phyloP scores from a whole-genome alignment of 2,888 invertebrate species.

The Lepeophtheirus nordmannii region DNA sequence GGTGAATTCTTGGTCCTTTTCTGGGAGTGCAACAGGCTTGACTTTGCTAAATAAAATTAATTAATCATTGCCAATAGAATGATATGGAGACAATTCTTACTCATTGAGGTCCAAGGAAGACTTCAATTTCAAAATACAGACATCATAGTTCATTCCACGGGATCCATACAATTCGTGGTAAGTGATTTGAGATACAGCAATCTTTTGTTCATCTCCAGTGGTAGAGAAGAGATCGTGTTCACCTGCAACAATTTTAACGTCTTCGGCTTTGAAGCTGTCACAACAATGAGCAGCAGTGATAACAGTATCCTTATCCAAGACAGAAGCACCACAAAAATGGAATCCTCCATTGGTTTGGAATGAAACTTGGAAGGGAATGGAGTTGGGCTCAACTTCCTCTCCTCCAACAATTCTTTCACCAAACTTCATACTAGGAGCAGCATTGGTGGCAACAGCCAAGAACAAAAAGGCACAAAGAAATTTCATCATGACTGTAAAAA shows the following conservation, averaged over 20 bases:
- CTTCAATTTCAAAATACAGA: constrained; percentile 52
- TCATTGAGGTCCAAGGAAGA: constrained; percentile 28
- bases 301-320: constrained; percentile 30
- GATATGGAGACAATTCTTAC: neutral
- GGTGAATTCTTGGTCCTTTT: constrained; percentile 23
- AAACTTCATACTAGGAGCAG: neutral
- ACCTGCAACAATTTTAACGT: constrained; percentile 32
- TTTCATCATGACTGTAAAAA: neutral
- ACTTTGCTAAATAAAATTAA: constrained; percentile 13
- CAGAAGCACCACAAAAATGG: constrained; percentile 32
- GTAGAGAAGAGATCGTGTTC: constrained; percentile 31
- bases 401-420: constrained; percentile 9
- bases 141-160: constrained; percentile 51
- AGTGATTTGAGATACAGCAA: constrained; percentile 35
- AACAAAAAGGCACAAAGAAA: neutral
- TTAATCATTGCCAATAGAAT: neutral
- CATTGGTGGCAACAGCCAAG: neutral
- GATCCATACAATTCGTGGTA: constrained; percentile 54
- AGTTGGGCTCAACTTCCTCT: constrained; percentile 14
- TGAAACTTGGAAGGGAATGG: constrained; percentile 13
- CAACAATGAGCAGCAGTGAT: constrained; percentile 33
- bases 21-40: constrained; percentile 23
- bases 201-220: constrained; percentile 30
- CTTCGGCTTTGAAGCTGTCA: constrained; percentile 27
- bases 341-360: constrained; percentile 24